Percentiles rank a stretch among this genome's conserved stretches.
Conservation (phyloP, 1,140 invertebrate species). For the Panagrolaimus sp. region DNA sequence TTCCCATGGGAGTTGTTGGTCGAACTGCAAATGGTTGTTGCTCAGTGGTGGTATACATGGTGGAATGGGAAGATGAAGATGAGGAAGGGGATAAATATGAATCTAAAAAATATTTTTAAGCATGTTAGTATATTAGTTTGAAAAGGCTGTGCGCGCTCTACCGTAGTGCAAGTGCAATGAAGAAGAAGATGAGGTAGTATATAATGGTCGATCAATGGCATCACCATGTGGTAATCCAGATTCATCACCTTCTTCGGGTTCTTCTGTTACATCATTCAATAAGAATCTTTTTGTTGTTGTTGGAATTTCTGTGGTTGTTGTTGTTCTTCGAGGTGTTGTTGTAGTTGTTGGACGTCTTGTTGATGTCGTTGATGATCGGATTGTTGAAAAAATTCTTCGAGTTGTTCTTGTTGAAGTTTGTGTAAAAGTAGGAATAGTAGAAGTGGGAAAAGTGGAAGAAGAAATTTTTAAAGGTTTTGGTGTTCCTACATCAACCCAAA, state of each 20-base stretch:
- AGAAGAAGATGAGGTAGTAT: not conserved
- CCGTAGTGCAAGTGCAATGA: constrained; percentile 2
- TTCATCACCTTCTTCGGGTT: not conserved
- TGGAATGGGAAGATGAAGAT: too few species aligned
- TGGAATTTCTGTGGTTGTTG: not conserved
- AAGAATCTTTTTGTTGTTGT: not conserved
- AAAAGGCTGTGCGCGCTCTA: not conserved
- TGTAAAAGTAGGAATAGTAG: not conserved
- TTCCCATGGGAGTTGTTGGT: constrained; percentile 43
- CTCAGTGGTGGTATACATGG: not conserved
- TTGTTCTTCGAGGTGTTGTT: not conserved
- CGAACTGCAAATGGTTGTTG: constrained; percentile 19
- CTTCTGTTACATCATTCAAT: not conserved
- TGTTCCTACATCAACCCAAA: constrained; percentile 1
- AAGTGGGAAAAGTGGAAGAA: not conserved
- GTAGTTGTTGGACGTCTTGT: not conserved
- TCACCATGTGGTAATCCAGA: constrained; percentile 6
- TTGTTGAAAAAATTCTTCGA: not conserved
- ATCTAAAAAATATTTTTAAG: not conserved
- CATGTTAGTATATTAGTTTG: not conserved
- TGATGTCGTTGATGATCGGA: not conserved
- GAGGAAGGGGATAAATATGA: too few species aligned
- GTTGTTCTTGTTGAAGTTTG: not conserved
- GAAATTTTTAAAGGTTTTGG: not conserved
- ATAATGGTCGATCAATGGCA: constrained; percentile 7